Conservation (phyloP, 2,797 vertebrate genomes). For the Labeo calbasu region DNA sequence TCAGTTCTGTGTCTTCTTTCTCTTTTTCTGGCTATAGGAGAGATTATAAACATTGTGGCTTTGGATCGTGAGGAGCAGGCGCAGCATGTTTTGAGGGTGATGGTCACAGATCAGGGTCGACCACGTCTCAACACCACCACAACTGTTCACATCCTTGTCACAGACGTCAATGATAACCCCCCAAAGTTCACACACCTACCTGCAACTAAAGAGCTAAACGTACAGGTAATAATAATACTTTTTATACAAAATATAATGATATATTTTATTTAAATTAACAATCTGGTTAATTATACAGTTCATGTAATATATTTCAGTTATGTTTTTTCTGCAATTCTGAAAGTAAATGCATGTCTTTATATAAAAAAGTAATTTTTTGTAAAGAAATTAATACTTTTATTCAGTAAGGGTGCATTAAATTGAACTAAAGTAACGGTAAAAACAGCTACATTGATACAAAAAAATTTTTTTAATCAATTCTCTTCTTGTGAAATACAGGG, state of each 20-base stretch:
- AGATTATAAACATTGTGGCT: conserved; percentile 87
- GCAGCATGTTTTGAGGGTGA: conserved; percentile 83
- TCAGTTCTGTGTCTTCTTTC: neutral
- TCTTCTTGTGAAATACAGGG: neutral
- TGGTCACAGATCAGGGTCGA: conserved; percentile 86
- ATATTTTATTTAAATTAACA: neutral
- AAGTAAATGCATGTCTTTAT: neutral
- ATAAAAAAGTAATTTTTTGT: neutral
- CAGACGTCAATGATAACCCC: conserved; percentile 87
- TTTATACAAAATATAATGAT: neutral
- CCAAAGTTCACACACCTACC: conserved; percentile 84
- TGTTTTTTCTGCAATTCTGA: neutral
- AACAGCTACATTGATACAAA: neutral
- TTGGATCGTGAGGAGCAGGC: conserved; percentile 84
- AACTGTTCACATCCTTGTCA: conserved; percentile 77
- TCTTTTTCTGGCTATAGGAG: conserved; percentile 75
- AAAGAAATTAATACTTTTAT: neutral
- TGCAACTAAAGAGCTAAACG: conserved; percentile 71
- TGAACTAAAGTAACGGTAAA: neutral
- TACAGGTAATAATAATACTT: conserved; percentile 75
- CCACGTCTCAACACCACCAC: conserved; percentile 83
- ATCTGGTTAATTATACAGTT: neutral
- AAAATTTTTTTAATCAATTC: neutral
- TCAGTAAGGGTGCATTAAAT: neutral
- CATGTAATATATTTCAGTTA: neutral